Percentiles rank a stretch among this genome's conserved stretches.
Conservation (phyloP, 2,888 invertebrate species). For the Iselma pallidipennis region DNA sequence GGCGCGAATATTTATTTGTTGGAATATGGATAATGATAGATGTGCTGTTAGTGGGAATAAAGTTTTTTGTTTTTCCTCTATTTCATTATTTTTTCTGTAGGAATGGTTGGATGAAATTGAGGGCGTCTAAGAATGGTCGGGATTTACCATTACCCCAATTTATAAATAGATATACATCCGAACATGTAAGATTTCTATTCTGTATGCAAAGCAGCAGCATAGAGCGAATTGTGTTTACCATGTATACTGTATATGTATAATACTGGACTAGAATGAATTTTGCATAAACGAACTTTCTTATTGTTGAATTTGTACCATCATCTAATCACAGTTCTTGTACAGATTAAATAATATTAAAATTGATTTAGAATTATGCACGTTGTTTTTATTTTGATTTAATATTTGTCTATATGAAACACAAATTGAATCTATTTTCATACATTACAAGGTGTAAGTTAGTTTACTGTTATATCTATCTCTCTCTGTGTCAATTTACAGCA, state of each 20-base stretch:
- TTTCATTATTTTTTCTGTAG: too few species aligned
- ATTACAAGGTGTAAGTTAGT: slow-evolving; percentile 19
- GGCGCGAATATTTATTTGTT: not conserved
- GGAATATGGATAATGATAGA: not conserved
- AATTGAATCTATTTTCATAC: slow-evolving; percentile 17
- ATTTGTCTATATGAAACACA: not conserved
- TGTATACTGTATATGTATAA: slow-evolving; percentile 8
- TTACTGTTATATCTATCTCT: slow-evolving; percentile 5
- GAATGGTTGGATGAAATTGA: too few species aligned
- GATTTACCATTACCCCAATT: not conserved
- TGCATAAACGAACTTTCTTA: slow-evolving; percentile 25
- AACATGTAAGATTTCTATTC: slow-evolving; percentile 22
- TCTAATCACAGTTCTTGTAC: not conserved
- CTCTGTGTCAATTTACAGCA: slow-evolving; percentile 17
- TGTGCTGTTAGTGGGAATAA: too few species aligned
- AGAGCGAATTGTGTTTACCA: slow-evolving; percentile 16
- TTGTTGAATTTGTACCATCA: slow-evolving; percentile 8
- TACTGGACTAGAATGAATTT: slow-evolving; percentile 21
- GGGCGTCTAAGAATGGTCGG: not conserved
- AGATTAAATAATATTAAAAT: not conserved
- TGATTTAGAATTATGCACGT: not conserved
- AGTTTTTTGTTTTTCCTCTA: too few species aligned
- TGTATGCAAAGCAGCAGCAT: slow-evolving; percentile 21
- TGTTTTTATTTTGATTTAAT: not conserved
- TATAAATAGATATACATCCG: not conserved